A percentile compares a stretch with the other conserved stretches of the same genome.
These are phyloP conservation scores for Apamea crenata DNA, from an alignment of 2,888 invertebrate species.

Conservation along the genomic window DNA sequence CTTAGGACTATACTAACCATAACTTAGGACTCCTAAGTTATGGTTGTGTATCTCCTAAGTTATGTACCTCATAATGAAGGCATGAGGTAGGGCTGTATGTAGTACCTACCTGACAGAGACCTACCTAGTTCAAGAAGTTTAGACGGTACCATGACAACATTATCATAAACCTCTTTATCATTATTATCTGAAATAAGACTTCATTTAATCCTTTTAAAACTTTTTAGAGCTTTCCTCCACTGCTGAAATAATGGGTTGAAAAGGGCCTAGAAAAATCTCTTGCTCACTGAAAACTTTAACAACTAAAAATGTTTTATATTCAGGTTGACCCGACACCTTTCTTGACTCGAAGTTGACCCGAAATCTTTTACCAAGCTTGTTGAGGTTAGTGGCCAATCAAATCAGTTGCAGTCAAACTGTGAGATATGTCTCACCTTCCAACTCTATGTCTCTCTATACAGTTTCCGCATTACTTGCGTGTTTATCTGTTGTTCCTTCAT, in stretches of 20 bases:
- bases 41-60: neutral
- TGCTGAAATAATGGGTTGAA: neutral
- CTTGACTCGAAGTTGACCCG: neutral
- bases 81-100: neutral
- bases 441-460: neutral
- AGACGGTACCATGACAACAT: neutral
- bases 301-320: neutral
- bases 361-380: neutral
- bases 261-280: no score
- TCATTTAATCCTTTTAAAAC: neutral
- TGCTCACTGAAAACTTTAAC: neutral
- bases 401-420: no score
- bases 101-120: neutral
- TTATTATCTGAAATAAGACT: neutral
- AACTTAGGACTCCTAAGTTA: neutral
- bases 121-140: neutral
- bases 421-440: neutral
- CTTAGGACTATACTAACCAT: neutral
- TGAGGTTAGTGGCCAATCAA: no score
- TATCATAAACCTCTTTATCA: neutral
- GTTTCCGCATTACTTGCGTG: neutral
- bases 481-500: slow-evolving; percentile 2
- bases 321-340: neutral
- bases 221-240: neutral
- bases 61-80: no score